Base-by-base conservation (phyloP, 2,888 invertebrate genomes). In the Coleophora deauratella region DNA sequence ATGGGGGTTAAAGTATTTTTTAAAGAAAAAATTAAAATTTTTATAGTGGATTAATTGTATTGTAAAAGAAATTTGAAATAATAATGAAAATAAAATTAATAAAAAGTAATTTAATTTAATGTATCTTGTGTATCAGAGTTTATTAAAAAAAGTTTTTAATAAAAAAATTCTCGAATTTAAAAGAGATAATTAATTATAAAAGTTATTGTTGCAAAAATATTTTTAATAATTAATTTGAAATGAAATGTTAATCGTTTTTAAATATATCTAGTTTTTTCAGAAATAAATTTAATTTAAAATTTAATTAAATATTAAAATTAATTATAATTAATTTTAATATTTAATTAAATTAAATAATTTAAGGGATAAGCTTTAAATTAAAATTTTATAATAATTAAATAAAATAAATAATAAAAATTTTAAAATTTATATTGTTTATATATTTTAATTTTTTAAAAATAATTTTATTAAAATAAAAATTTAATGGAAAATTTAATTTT, bases 61-160 rank as follows among this genome's bases (percentile, higher is more conserved):
- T 80, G 88, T 80, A 42, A 72, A 69, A 79, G 79, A 88, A 86
- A 57, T 76, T 81, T 86, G 72, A 86, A 87, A 86, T 85, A 66
- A 14, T 43, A 46, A 46, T 73, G 58, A 85, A 86, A 80, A 73
- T 66, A 49, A 73, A 72, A 68, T 85, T 66, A 59, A 50, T 40
- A 27, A 54, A 74, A 88, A 88, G 86, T 86, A 88, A 72, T 80
- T 88, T 87, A 42, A 79, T 72, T 87, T 87, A 73, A 71, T 86
- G 87, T 91, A 90, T 90, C 90, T 91, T 91, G 89, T 87, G 91
- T 90, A 90, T 91, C 88, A 91, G 90, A 88, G 88, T 87, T 88
- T 85, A 87, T 89, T 85, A 82, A 90, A 55, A 69, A 80, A 67
- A 56, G 43, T 59, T 63, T 63, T 64, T 59, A 65, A 40, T 34